Evolutionary conservation across 2,888 invertebrate genomes (phyloP), one percentile per base, ranked within the genome.

Genomic region (Maniola hyperantus): DNA sequence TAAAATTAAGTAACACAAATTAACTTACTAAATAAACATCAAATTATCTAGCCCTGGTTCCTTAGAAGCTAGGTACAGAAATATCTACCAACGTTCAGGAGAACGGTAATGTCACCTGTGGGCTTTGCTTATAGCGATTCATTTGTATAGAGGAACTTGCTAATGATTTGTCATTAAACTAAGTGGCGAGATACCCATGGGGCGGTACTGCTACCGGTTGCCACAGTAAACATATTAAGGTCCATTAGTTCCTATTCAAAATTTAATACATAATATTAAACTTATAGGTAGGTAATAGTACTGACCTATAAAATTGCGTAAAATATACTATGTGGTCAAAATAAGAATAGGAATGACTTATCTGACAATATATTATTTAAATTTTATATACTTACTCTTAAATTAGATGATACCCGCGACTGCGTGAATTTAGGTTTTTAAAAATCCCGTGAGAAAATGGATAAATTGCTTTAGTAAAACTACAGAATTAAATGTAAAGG

Each of bases 161-260:
- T 66, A 70, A 70, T 68, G 68, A 70, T 64, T 70, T 64, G 64
- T 66, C 60, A 65, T 68, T 68, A 61, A 64, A 70, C 63, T 60
- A 59, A 70, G 70, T 67, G 64, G 55, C 50, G 61, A 66, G 55
- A 57, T 34, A 50, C 57, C 68, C 57, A 55, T 36, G 26, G 68
- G 57, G 65, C 42, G 39, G 6, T 53, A 63, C 59, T 62, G 59
- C 62, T 57, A 55, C 55, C 63, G 68, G 70, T 65, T 71, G 68
- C 64, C 53, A 75, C 78, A 77, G 79, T 80, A 75, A 76, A 73
- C 74, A 73, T 75, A 79, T 75, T 76, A 76, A 74, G 73, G 62
- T 71, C 71, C 73, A 77, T 76, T 78, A 77, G 74, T 75, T 74
- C 65, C 67, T 74, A 71, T 68, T 55, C 69, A 58, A 70, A 70